Percentiles rank a stretch among this genome's conserved stretches.
Conservation (phyloP, 1,140 invertebrate genomes). For the Brachionus calyciflorus region DNA sequence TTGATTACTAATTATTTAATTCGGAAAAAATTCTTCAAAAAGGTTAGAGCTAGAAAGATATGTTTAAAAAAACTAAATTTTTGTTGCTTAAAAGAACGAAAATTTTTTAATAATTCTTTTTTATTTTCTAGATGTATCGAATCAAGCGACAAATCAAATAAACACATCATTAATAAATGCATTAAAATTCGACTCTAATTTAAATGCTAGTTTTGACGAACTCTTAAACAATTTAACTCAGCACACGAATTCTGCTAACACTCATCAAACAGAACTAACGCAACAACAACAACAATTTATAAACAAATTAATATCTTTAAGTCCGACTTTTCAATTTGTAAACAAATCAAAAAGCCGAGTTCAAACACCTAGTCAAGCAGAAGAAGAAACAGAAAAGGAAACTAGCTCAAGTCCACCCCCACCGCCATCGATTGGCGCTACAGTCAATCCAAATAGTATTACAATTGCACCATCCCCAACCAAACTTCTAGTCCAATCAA, state of each 20-base stretch:
- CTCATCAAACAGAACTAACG: not conserved
- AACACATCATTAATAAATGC: slow-evolving; percentile 42
- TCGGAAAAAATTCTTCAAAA: too few species aligned
- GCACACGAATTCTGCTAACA: not conserved
- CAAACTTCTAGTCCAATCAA: not conserved
- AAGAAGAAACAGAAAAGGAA: slow-evolving; percentile 31
- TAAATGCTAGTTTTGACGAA: slow-evolving; percentile 4
- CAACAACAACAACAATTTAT: slow-evolving; percentile 26
- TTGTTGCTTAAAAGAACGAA: too few species aligned
- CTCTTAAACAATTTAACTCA: not conserved
- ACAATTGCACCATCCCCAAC: slow-evolving; percentile 6
- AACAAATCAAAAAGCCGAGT: slow-evolving; percentile 32
- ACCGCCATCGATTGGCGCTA: slow-evolving; percentile 21
- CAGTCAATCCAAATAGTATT: not conserved
- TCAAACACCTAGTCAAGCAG: not conserved
- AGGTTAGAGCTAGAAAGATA: too few species aligned
- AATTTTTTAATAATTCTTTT: too few species aligned
- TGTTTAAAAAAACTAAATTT: too few species aligned
- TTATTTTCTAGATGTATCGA: not conserved
- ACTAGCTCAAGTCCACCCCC: slow-evolving; percentile 39
- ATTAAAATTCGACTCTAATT: slow-evolving; percentile 24
- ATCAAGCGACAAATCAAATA: not conserved
- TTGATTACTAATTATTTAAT: too few species aligned
- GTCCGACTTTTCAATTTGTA: slow-evolving; percentile 17
- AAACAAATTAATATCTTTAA: slow-evolving; percentile 15